Evolutionary conservation across 1,140 invertebrate genomes (phyloP).

Genomic region (Tetramorium parvispinum): DNA sequence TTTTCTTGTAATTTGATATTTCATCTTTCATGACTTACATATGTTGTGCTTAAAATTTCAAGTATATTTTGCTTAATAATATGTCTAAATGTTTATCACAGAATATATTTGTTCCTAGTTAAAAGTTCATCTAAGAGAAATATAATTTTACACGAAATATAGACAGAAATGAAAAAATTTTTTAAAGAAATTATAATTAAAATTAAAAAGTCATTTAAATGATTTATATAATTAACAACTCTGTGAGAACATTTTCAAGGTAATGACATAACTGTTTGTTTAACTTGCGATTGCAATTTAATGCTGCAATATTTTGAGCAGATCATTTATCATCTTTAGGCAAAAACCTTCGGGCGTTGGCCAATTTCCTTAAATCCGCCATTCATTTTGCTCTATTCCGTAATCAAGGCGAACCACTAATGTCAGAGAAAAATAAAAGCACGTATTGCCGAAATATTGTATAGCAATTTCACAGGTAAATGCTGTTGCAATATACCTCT

Average conservation of each 20-base stretch:
- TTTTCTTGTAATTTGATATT: neutral
- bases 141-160: neutral
- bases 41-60: neutral
- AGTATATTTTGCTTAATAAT: neutral
- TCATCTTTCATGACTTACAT: neutral
- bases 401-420: slow-evolving; percentile 23
- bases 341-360: neutral
- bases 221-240: neutral
- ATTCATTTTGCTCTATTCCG: slow-evolving; percentile 11
- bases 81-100: neutral
- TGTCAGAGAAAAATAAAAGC: slow-evolving; percentile 5
- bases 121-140: neutral
- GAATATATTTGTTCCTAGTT: neutral
- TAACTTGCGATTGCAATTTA: neutral
- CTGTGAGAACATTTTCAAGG: neutral
- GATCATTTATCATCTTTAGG: neutral
- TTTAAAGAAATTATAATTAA: neutral
- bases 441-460: slow-evolving; percentile 23
- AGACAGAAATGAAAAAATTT: neutral
- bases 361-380: neutral
- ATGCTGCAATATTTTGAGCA: neutral
- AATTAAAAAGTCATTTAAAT: neutral
- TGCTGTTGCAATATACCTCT: neutral
- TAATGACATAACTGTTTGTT: neutral
- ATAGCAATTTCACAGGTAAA: slow-evolving; percentile 4